A percentile compares a stretch with the other conserved stretches of the same genome.
phyloP scores from a whole-genome alignment of 2,888 invertebrate genomes.

The Yponomeuta cagnagella region DNA sequence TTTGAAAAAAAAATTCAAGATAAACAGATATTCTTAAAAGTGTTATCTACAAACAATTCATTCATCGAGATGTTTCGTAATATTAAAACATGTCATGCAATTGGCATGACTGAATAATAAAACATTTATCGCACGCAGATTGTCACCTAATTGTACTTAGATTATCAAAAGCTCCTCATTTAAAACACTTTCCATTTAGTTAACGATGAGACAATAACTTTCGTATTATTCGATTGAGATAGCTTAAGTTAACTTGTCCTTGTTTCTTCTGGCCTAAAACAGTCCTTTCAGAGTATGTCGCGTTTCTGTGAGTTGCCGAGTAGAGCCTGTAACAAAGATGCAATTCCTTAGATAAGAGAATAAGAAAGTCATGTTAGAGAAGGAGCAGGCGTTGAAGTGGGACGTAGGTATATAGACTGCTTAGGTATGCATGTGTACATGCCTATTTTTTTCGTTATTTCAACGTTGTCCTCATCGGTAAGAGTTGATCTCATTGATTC shows the following conservation, averaged over 20 bases:
- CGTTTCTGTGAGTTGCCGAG: slow-evolving; percentile 63
- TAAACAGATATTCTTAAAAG: slow-evolving; percentile 19
- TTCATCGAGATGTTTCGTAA: neutral
- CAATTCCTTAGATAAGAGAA: neutral
- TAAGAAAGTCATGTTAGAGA: neutral
- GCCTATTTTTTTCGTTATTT: no score
- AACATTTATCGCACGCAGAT: neutral
- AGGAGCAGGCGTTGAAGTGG: no score
- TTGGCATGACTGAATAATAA: slow-evolving; percentile 12
- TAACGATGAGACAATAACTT: neutral
- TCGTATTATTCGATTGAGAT: neutral
- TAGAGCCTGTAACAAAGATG: slow-evolving; percentile 47
- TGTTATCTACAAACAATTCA: neutral
- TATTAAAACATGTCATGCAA: slow-evolving; percentile 10
- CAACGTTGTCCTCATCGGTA: no score
- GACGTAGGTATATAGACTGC: no score
- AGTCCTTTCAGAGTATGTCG: slow-evolving; percentile 52
- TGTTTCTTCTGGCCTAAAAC: neutral
- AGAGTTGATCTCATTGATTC: no score
- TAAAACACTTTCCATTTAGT: neutral
- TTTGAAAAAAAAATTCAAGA: slow-evolving; percentile 34
- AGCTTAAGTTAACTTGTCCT: neutral
- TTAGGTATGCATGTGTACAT: no score
- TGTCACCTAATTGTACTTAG: neutral
- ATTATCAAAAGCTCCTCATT: neutral